Base-by-base conservation (phyloP, 2,113 vertebrate species). In the Mixornis gularis region DNA sequence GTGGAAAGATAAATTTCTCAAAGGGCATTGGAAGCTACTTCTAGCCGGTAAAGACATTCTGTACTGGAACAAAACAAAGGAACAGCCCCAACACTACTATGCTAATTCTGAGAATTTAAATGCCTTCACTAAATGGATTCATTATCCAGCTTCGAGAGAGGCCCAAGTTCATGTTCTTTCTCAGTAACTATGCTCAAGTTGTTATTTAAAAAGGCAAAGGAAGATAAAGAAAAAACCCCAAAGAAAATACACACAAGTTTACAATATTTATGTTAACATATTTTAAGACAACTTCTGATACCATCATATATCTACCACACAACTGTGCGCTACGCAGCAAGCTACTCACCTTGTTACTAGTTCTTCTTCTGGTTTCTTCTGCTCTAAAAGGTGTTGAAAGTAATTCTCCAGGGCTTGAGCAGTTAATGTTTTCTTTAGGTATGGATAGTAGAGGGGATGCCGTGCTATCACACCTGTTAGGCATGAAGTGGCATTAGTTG, bases 401-500 rank as follows among this genome's bases (percentile, higher is more conserved):
- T 98, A 98, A 55, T 96, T 91, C 95, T 98, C 94, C 91, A 98
- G 90, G 24, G 97, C 97, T 62, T 98, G 92, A 74, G 97, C 94
- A 60, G 97, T 99, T 96, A 99, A 96, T 87, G 96, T 96, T 95
- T 98, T 98, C 97, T 98, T 98, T 81, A 99, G 97, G 95, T 98
- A 98, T 4, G 98, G 97, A 80, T 97, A 98, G 91, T 98, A 98
- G 56, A 98, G 97, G 5, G 98, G 98, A 78, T 99, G 98, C 30
- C 97, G 97, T 46, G 98, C 97, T 44, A 98, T 93, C 38, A 99
- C 97, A 71, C 98, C 98, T 99, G 70, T 89, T 91, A 80, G 72
- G 89, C 59, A 87, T 69, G 29, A 86, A 94, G 24, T 90, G 20
- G 34, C 38, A 56, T 90, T 91, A 96, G 64, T 16, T 77, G n/a